Conservation (phyloP, 2,888 invertebrate genomes). For the Tinea semifulvella region DNA sequence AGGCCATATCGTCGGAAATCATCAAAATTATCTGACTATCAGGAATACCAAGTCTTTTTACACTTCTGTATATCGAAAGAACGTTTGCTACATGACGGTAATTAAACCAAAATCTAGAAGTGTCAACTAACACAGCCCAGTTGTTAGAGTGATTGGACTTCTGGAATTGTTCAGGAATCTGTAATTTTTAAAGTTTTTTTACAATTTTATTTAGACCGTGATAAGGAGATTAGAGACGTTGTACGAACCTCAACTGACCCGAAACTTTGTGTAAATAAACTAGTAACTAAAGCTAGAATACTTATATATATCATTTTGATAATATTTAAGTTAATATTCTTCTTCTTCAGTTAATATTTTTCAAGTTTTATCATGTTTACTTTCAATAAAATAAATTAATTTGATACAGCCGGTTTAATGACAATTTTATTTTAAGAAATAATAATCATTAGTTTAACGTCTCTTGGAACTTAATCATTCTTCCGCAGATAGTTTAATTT, state of each 20-base stretch:
- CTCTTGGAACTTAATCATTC: too few relatives aligned
- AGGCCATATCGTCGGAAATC: conserved; percentile 99
- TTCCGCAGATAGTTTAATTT: too few relatives aligned
- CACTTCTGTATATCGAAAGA: conserved; percentile 95
- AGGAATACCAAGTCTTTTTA: conserved; percentile 98
- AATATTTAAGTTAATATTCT: too few relatives aligned
- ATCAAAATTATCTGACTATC: conserved; percentile 98
- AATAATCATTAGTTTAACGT: too few relatives aligned
- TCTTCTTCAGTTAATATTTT: too few relatives aligned
- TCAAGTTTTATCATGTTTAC: too few relatives aligned
- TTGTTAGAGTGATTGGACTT: conserved; percentile 93
- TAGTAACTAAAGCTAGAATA: background rate
- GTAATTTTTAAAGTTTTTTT: conserved; percentile 19
- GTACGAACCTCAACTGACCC: conserved; percentile 5
- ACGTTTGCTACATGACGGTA: conserved; percentile 99
- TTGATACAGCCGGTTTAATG: too few relatives aligned
- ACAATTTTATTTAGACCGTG: background rate
- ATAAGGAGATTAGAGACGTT: background rate
- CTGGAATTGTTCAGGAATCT: conserved; percentile 64
- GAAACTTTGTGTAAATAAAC: background rate
- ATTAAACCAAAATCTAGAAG: conserved; percentile 99
- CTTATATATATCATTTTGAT: background rate
- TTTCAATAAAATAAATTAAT: too few relatives aligned
- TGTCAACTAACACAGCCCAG: conserved; percentile 99
- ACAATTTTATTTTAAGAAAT: too few relatives aligned